Base-by-base conservation (phyloP, 2,797 vertebrate species). In the Pampus argenteus region DNA sequence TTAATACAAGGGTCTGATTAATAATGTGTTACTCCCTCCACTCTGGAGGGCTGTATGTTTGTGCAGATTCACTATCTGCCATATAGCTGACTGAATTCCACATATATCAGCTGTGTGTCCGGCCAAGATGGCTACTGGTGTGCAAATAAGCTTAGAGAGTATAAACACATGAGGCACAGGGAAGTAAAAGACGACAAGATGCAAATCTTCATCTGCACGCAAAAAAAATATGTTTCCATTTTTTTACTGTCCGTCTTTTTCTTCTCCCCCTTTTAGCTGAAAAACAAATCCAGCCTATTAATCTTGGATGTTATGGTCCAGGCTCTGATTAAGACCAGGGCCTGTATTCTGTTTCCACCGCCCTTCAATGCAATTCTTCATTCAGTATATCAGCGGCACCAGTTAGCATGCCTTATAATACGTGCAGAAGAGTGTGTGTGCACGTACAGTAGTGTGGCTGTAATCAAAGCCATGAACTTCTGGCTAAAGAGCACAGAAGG, bases 251-350 rank as follows among this genome's bases (percentile, higher is more conserved):
- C 57, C 58, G 11, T 72, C 56, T 81, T 60, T 76, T 79, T 77
- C 36, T 78, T 59, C 22, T 67, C 20, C 22, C 26, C 17, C 40
- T 81, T 72, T 85, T 31, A 63, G 49, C 44, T 31, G 47, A 81
- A 90, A 88, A 85, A 79, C 62, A 86, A 86, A 91, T 82, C 70
- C 60, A 64, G 58, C 31, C 73, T 69, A 83, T 91, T 89, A 86
- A 87, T 92, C 79, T 87, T 59, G 31, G 79, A 79, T 31, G 26
- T 86, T 76, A 69, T 74, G 81, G 63, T 81, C 70, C 78, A 81
- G 82, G 69, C 81, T 84, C 63, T 93, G 90, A 94, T 93, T 90
- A 85, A 89, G 85, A 89, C 71, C 76, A 78, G 82, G 76, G 83
- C 84, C 84, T 88, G 86, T 73, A 68, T 83, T 82, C 79, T 88